A percentile compares a stretch with the other conserved stretches of the same genome.
Conservation (phyloP, 2,113 vertebrate species). For the Sterrhoptilus dennistouni region DNA sequence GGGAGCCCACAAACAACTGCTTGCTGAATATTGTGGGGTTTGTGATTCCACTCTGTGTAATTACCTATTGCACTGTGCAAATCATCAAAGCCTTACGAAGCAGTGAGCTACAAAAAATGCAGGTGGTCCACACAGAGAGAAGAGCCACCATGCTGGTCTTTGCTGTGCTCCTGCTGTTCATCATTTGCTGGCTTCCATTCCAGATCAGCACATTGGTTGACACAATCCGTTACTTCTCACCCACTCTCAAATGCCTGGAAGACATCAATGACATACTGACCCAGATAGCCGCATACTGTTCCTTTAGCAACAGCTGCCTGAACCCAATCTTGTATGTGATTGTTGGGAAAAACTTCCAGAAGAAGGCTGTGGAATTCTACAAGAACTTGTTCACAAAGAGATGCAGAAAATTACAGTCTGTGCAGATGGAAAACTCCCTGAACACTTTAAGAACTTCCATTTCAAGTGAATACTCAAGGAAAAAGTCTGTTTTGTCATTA, state of each 20-base stretch:
- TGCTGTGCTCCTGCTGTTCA: conserved; percentile 82
- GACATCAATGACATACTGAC: conserved; percentile 71
- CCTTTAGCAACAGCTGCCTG: conserved; percentile 91
- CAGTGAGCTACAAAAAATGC: conserved; percentile 69
- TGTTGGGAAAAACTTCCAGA: conserved; percentile 92
- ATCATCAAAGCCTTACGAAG: conserved; percentile 80
- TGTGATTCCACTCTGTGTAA: conserved; percentile 81
- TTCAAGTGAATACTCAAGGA: conserved; percentile 51
- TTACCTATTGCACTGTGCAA: conserved; percentile 80
- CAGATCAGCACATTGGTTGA: conserved; percentile 80
- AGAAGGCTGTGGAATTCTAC: conserved; percentile 85
- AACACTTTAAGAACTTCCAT: conserved; percentile 72
- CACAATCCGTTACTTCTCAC: conserved; percentile 38
- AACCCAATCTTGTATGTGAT: conserved; percentile 94
- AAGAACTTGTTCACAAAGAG: conserved; percentile 25
- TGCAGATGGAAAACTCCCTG: conserved; percentile 55
- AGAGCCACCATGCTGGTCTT: conserved; percentile 82
- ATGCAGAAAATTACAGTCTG: background rate
- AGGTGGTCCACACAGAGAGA: conserved; percentile 74
- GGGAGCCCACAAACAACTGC: conserved; percentile 71
- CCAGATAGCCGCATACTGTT: conserved; percentile 81
- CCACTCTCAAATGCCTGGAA: conserved; percentile 65
- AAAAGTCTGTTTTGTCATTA: background rate
- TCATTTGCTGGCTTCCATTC: conserved; percentile 88
- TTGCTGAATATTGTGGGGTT: conserved; percentile 83